A percentile compares a stretch with the other conserved stretches of the same genome.
Evolutionary conservation across 2,888 invertebrate genomes (phyloP).

Genomic region (Spisula solida): DNA sequence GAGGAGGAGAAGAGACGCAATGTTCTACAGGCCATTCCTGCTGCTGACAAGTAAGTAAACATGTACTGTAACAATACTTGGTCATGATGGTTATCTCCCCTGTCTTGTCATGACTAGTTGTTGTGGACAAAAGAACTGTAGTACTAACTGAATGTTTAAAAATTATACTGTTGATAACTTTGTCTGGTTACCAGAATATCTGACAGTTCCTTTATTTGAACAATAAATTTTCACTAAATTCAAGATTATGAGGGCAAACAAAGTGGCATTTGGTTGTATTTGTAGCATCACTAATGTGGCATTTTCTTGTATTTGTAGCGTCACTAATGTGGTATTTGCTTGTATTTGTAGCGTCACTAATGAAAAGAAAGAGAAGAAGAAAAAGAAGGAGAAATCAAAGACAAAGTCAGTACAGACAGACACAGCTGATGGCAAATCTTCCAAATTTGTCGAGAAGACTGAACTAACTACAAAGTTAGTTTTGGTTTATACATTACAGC

Average conservation of each 20-base stretch:
- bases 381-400: constrained; percentile 24
- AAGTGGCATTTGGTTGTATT: too few relatives aligned
- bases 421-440: not conserved
- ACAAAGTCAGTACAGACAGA: constrained; percentile 35
- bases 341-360: not conserved
- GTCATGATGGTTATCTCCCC: not conserved
- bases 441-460: constrained; percentile 25
- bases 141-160: too few relatives aligned
- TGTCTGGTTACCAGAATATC: too few relatives aligned
- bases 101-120: not conserved
- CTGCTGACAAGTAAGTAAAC: constrained; percentile 21
- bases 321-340: too few relatives aligned
- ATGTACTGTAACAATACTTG: not conserved
- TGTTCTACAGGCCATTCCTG: not conserved
- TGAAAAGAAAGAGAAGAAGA: constrained; percentile 35
- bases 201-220: too few relatives aligned
- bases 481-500: not conserved
- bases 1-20: constrained; percentile 27
- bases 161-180: too few relatives aligned
- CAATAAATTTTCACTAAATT: too few relatives aligned
- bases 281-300: not conserved
- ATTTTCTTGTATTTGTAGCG: too few relatives aligned
- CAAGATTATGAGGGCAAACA: too few relatives aligned
- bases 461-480: constrained; percentile 39
- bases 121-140: not conserved